Conservation (phyloP, 2,888 invertebrate genomes). For the Eulithis prunata region DNA sequence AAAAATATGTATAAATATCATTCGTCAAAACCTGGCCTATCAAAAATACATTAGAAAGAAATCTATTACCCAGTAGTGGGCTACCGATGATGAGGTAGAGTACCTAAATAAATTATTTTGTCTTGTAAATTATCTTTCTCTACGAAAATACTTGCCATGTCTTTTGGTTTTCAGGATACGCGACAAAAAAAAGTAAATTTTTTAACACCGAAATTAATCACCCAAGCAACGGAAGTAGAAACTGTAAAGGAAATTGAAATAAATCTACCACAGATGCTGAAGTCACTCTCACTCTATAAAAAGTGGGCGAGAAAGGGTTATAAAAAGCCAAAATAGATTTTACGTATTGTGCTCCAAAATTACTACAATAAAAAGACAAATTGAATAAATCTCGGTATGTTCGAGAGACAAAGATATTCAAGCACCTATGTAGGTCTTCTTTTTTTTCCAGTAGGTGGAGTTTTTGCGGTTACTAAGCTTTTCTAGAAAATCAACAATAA, state of each 20-base stretch:
- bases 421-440: no score
- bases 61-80: no score
- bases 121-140: neutral
- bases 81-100: no score
- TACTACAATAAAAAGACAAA: neutral
- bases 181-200: constrained; percentile 67
- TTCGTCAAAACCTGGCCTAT: no score
- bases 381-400: no score
- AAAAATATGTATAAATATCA: no score
- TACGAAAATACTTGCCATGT: neutral
- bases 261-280: constrained; percentile 79
- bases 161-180: constrained; percentile 47
- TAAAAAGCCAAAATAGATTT: constrained; percentile 69
- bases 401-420: no score
- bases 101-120: no score
- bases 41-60: no score
- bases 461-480: no score
- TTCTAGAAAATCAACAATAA: constrained; percentile 24
- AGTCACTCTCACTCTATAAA: constrained; percentile 76
- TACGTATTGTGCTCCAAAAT: constrained; percentile 20
- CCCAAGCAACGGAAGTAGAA: constrained; percentile 72
- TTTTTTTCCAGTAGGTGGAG: no score
- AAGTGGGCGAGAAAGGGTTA: constrained; percentile 70
- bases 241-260: constrained; percentile 78
- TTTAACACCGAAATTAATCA: constrained; percentile 72